A percentile compares a stretch with the other conserved stretches of the same genome.
Evolutionary conservation across 2,888 invertebrate genomes (phyloP).

Genomic region (Ectemnius cavifrons): DNA sequence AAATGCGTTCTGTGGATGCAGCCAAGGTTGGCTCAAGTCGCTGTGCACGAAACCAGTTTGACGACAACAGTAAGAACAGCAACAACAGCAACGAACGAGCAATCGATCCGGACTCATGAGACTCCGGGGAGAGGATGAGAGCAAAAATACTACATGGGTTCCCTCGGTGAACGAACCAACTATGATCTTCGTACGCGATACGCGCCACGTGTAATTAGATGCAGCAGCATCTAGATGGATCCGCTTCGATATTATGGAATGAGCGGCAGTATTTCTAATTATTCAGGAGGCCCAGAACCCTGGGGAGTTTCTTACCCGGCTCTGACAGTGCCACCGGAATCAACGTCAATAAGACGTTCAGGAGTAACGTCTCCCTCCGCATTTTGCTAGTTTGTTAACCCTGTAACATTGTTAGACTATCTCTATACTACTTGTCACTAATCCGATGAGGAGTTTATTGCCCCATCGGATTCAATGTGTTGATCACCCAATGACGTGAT

Average conservation of each 20-base stretch:
- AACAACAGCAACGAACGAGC: slow-evolving; percentile 43
- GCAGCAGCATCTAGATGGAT: background rate
- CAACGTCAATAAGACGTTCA: slow-evolving; percentile 49
- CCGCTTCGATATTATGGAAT: too few species aligned
- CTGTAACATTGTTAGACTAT: slow-evolving; percentile 40
- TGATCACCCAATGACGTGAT: too few species aligned
- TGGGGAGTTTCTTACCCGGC: slow-evolving; percentile 48
- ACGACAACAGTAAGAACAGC: slow-evolving; percentile 66
- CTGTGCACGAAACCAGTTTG: slow-evolving; percentile 68
- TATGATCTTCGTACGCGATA: background rate
- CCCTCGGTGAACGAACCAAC: slow-evolving; percentile 18
- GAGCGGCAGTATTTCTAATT: too few species aligned
- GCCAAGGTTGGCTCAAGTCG: slow-evolving; percentile 15
- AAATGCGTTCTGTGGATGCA: too few species aligned
- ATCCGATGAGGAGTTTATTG: too few species aligned
- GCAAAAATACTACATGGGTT: slow-evolving; percentile 51
- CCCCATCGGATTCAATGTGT: too few species aligned
- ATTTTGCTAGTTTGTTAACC: slow-evolving; percentile 45
- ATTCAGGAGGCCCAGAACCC: too few species aligned
- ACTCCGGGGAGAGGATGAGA: slow-evolving; percentile 25
- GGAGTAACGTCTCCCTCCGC: slow-evolving; percentile 44
- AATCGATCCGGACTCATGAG: background rate
- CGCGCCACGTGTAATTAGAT: slow-evolving; percentile 8
- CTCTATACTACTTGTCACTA: too few species aligned
- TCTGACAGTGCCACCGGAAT: slow-evolving; percentile 34